Conservation (phyloP, 2,888 invertebrate genomes). For the Brenthis ino region DNA sequence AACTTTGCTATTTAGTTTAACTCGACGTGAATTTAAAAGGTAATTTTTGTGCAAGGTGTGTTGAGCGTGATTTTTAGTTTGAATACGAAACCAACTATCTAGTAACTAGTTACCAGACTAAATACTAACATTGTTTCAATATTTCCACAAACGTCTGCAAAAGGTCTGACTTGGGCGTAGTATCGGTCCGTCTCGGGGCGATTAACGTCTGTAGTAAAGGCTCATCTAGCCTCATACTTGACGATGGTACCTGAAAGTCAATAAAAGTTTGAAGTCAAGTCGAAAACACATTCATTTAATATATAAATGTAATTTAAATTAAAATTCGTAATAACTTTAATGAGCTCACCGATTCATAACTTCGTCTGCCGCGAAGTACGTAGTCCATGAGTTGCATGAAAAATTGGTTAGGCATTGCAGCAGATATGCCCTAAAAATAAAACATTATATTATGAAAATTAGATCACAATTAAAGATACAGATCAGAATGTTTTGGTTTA, state of each 20-base stretch:
- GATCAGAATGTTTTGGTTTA: no score
- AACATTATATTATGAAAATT: neutral
- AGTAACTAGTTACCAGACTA: no score
- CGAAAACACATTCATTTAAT: neutral
- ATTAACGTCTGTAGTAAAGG: neutral
- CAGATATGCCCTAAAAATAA: constrained; percentile 2
- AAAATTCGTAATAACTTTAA: neutral
- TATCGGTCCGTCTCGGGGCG: neutral
- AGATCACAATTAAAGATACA: neutral
- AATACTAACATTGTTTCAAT: constrained; percentile 14
- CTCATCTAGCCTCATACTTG: constrained; percentile 7
- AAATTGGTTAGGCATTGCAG: neutral
- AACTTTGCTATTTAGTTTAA: no score
- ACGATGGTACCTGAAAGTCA: neutral
- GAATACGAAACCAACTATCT: no score
- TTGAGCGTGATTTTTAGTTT: neutral
- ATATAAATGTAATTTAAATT: neutral
- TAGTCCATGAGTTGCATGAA: constrained; percentile 9
- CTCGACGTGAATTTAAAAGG: no score
- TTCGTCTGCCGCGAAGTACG: neutral
- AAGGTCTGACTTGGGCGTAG: neutral
- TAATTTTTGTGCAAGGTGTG: no score
- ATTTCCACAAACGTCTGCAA: constrained; percentile 2
- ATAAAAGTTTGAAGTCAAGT: neutral
- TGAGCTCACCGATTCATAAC: constrained; percentile 1